Percentiles rank a stretch among this genome's conserved stretches.
Conservation (phyloP, 2,888 invertebrate genomes). For the Cremastobaeus sp. region DNA sequence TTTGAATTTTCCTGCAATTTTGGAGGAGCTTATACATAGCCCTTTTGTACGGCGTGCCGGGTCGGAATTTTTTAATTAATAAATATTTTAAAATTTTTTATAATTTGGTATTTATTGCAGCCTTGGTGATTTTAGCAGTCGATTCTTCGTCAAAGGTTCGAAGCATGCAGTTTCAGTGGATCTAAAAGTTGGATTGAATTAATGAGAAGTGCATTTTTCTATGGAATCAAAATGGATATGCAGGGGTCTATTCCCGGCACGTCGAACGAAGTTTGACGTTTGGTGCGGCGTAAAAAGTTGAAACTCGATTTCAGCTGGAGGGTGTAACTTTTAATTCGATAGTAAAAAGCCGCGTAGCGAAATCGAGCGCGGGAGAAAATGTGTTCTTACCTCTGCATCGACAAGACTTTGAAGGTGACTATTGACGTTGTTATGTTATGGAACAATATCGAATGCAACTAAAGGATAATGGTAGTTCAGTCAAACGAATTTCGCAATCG, state of each 20-base stretch:
- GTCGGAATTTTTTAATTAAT: too few species aligned
- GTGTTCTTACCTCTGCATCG: slow-evolving; percentile 10
- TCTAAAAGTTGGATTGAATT: neutral
- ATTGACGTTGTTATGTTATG: too few species aligned
- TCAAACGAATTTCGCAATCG: slow-evolving; percentile 19
- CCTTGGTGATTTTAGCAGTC: too few species aligned
- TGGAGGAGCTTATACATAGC: too few species aligned
- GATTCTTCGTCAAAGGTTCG: too few species aligned
- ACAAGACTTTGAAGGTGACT: too few species aligned
- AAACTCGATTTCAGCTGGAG: neutral
- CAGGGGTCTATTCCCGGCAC: neutral
- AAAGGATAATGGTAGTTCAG: slow-evolving; percentile 32
- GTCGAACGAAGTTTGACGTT: slow-evolving; percentile 15
- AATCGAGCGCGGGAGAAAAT: slow-evolving; percentile 1
- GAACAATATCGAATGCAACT: slow-evolving; percentile 21
- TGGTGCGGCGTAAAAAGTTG: slow-evolving; percentile 14
- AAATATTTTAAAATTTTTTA: too few species aligned
- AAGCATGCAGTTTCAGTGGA: too few species aligned
- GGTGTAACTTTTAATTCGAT: slow-evolving; percentile 8
- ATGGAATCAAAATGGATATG: slow-evolving; percentile 3
- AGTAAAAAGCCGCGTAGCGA: slow-evolving; percentile 14
- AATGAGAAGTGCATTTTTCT: neutral
- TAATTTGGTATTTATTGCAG: too few species aligned
- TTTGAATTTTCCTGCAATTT: too few species aligned
- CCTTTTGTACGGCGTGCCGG: too few species aligned